Percentiles rank a stretch among this genome's conserved stretches.
phyloP scores from a whole-genome alignment of 2,113 vertebrate species.

The Felis chaus region DNA sequence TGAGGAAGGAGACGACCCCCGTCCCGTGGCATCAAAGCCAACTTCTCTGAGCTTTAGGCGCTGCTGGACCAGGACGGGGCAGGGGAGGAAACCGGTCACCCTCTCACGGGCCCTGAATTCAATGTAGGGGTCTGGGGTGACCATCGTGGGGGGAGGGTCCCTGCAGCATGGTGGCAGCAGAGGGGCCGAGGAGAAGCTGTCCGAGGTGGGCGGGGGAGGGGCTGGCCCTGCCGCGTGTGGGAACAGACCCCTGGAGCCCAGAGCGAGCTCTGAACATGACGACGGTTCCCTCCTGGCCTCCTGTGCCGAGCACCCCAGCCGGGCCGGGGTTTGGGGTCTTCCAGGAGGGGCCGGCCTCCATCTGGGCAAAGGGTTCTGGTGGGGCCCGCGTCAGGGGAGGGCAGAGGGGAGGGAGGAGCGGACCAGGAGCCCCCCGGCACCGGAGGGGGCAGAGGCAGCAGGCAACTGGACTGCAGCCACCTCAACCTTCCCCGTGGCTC shows the following conservation, averaged over 20 bases:
- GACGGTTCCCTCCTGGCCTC: neutral
- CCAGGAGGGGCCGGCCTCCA: too few relatives aligned
- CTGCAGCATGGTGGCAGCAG: neutral
- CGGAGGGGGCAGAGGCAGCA: neutral
- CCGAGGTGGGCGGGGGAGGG: neutral
- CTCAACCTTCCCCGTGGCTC: neutral
- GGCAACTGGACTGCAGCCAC: neutral
- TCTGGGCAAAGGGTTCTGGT: neutral
- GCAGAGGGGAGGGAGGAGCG: neutral
- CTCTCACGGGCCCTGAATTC: neutral
- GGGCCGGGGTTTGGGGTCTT: neutral
- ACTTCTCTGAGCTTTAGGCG: neutral
- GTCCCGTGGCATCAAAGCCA: too few relatives aligned
- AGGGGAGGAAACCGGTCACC: neutral
- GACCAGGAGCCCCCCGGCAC: too few relatives aligned
- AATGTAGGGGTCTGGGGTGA: neutral
- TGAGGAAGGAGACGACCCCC: too few relatives aligned
- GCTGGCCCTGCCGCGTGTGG: neutral
- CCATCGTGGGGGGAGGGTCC: neutral
- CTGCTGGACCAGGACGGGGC: accelerated
- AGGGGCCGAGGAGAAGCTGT: neutral
- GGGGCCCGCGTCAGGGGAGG: too few relatives aligned
- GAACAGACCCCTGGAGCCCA: too few relatives aligned
- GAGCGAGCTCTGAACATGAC: neutral
- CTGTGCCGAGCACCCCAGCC: neutral